A percentile compares a stretch with the other conserved stretches of the same genome.
These are phyloP conservation scores for Apis florea DNA, from an alignment of 1,140 invertebrate species.

Conservation along the genomic window DNA sequence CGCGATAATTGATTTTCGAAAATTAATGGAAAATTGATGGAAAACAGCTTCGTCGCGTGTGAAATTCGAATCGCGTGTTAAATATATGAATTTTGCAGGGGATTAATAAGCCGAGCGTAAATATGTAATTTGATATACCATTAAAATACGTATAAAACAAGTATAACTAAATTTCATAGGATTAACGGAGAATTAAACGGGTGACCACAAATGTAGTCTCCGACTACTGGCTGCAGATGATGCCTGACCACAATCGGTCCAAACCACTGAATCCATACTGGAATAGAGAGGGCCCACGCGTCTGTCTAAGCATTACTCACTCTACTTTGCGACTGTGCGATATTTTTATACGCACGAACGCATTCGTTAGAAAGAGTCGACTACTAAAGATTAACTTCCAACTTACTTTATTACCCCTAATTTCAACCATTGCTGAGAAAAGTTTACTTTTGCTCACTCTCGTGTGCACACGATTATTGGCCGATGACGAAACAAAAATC, in stretches of 20 bases:
- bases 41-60: no score
- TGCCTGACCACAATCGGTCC: constrained; percentile 31
- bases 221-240: constrained; percentile 10
- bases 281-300: not conserved
- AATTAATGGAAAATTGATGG: not conserved
- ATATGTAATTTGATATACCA: not conserved
- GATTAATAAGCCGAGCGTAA: not conserved
- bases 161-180: not conserved
- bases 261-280: constrained; percentile 18
- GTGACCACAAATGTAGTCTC: not conserved
- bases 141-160: no score
- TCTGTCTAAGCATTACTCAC: not conserved
- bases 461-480: no score
- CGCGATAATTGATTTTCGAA: constrained; percentile 3
- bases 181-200: not conserved
- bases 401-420: no score
- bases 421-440: no score
- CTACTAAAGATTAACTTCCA: no score
- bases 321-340: not conserved
- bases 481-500: no score
- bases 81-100: not conserved
- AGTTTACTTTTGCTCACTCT: no score
- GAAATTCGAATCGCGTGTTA: not conserved
- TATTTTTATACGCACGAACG: no score
- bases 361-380: no score